Base-by-base conservation (phyloP, 2,888 invertebrate genomes). In the Melipona beecheii region DNA sequence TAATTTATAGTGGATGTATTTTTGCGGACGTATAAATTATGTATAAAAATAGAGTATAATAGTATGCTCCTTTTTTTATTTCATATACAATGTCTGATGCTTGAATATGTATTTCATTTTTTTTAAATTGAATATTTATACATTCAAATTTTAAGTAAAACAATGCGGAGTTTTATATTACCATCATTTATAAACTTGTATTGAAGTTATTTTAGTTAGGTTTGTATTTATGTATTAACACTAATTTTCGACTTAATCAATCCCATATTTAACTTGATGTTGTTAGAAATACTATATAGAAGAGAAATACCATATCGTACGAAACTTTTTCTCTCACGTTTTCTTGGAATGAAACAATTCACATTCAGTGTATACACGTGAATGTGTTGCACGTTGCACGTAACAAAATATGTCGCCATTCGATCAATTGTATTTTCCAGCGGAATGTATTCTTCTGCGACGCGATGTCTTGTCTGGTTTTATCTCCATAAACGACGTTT, bases 331-430 rank as follows among this genome's bases (percentile, higher is more conserved):
- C 66, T 13, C 36, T 60, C n/a, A 0, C 27, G 52, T 36, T 62
- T 50, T 1, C 52, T 31, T 62, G 21, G 52, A 78, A 3, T 27
- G 19, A n/a, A 54, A 27, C 52, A 52, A 31, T 78, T 62, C n/a
- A 56, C 56, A n/a, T n/a, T n/a, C 56, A 2, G n/a, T 54, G 43
- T 68, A 66, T 65, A 43, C 43, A 27, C 21, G 27, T 43, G n/a
- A 62, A 21, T 58, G 58, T 50, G 56, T 54, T 17, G 50, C 13
- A 24, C n/a, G 21, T 43, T 17, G 13, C 17, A 24, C 49, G 62
- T 43, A 9, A 72, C 68, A n/a, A 78, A 68, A 69, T 54, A 58
- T 62, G 62, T 71, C 66, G 62, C 54, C 58, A 24, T 36, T 49
- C 58, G 50, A 17, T 43, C 31, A 24, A 36, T 24, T 60, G 66